A percentile compares a stretch with the other conserved stretches of the same genome.
Conservation (phyloP, 2,113 vertebrate species). For the Pycnonotus jocosus region DNA sequence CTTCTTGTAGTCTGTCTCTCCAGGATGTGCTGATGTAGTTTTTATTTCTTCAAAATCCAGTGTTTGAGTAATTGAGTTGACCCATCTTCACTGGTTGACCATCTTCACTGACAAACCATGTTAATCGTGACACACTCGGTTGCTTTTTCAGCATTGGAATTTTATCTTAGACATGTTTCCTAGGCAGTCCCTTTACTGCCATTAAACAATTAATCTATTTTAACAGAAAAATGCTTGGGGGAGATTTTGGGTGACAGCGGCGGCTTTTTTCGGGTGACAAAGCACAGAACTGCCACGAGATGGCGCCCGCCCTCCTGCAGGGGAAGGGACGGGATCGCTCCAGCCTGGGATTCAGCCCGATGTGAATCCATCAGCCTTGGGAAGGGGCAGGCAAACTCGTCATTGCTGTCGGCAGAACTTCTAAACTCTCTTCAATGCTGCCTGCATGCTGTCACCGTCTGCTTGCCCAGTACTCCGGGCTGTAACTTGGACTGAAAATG, state of each 20-base stretch:
- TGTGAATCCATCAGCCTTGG: not conserved
- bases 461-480: not conserved
- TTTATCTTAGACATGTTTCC: not conserved
- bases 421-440: not conserved
- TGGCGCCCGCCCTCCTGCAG: constrained; percentile 17
- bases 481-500: not conserved
- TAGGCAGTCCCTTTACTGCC: not conserved
- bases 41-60: not conserved
- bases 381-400: not conserved
- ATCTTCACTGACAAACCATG: not conserved
- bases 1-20: not conserved
- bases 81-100: not conserved
- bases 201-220: not conserved
- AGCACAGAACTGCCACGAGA: not conserved
- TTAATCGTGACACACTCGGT: not conserved
- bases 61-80: not conserved
- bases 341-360: no score
- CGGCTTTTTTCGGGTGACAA: not conserved
- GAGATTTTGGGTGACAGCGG: not conserved
- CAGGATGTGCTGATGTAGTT: not conserved
- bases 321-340: not conserved
- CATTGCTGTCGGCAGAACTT: not conserved
- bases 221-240: not conserved
- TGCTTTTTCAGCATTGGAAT: not conserved
- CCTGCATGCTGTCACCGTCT: not conserved